phyloP scores from a whole-genome alignment of 2,113 vertebrate species.

The Microcebus lehilahytsara region DNA sequence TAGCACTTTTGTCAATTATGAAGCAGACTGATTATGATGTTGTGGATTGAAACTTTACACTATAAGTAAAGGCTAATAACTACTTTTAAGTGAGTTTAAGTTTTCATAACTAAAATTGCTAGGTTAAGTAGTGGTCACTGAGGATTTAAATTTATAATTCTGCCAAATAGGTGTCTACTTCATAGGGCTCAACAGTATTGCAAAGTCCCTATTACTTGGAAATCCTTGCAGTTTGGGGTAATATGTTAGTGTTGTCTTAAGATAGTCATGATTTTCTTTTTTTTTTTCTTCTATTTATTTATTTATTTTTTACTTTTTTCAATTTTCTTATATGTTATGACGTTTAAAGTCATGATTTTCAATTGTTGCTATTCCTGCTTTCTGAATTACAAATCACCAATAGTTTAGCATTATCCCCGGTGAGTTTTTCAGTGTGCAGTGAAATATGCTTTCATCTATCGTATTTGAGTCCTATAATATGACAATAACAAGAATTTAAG shows the following conservation, averaged over 20 bases:
- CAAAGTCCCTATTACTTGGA: not conserved
- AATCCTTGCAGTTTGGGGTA: not conserved
- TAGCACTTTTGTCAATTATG: not conserved
- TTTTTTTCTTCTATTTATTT: too few relatives aligned
- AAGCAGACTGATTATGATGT: not conserved
- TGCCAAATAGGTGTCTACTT: not conserved
- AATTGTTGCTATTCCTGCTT: not conserved
- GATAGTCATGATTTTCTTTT: not conserved
- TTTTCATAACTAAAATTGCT: not conserved
- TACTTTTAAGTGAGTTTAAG: not conserved
- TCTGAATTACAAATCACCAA: not conserved
- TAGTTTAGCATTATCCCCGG: not conserved
- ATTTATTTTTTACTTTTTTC: too few relatives aligned
- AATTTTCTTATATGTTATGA: too few relatives aligned
- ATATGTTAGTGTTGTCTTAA: not conserved
- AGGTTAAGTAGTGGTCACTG: not conserved
- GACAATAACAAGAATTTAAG: not conserved
- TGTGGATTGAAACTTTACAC: constrained; percentile 1
- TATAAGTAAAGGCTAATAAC: not conserved
- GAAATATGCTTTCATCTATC: not conserved
- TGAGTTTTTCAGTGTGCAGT: not conserved
- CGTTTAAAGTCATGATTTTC: not conserved
- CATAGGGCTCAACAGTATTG: not conserved
- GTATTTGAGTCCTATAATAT: not conserved
- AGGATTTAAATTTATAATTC: not conserved